These are phyloP conservation scores for Calameuta pallipes DNA, from an alignment of 2,888 invertebrate species.

Conservation along the genomic window DNA sequence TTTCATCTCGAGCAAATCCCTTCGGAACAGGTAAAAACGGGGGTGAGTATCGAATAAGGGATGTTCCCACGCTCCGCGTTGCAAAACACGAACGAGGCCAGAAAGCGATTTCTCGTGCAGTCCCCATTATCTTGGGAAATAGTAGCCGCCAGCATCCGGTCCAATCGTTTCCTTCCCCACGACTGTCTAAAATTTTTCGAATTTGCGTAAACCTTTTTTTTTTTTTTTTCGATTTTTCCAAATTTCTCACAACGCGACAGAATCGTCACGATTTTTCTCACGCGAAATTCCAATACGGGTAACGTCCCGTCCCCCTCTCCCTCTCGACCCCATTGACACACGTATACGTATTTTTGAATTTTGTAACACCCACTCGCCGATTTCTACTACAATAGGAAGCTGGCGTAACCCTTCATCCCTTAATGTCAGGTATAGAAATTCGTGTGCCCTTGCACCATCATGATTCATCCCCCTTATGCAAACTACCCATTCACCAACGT, in stretches of 20 bases:
- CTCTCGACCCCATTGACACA: not conserved
- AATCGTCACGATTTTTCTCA: not conserved
- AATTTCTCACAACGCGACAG: not conserved
- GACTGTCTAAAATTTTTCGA: not conserved
- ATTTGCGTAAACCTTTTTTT: not conserved
- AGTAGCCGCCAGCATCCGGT: not conserved
- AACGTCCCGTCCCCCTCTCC: not conserved
- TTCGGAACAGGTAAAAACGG: constrained; percentile 50
- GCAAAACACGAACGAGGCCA: constrained; percentile 42
- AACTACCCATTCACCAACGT: constrained; percentile 52
- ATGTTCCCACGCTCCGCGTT: constrained; percentile 53
- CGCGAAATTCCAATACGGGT: not conserved
- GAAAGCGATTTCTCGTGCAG: not conserved
- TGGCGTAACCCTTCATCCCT: constrained; percentile 40
- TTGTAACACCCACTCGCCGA: not conserved
- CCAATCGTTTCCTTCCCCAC: not conserved
- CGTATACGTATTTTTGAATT: not conserved
- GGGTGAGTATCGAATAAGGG: constrained; percentile 32
- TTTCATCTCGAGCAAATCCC: constrained; percentile 54
- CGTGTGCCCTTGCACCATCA: constrained; percentile 19
- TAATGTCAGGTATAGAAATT: constrained; percentile 29
- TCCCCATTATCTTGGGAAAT: not conserved
- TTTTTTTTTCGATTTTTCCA: not conserved
- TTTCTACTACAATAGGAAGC: not conserved
- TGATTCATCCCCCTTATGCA: constrained; percentile 49